These are phyloP conservation scores for Gallirallus australis DNA, from an alignment of 2,797 vertebrate species.

Conservation along the genomic window DNA sequence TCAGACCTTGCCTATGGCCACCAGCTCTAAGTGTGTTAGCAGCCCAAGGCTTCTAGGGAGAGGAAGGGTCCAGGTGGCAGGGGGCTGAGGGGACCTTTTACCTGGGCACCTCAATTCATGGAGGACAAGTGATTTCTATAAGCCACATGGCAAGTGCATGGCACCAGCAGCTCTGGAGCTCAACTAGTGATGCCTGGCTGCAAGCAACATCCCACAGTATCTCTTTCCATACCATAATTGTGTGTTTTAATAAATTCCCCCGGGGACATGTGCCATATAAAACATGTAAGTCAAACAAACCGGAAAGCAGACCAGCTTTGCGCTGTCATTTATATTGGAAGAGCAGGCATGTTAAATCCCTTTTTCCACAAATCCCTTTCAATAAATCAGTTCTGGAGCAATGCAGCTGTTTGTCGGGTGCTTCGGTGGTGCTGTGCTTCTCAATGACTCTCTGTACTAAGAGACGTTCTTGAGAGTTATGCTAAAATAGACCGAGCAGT, in stretches of 20 bases:
- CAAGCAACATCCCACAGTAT: background rate
- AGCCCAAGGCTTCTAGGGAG: background rate
- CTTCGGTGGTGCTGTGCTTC: background rate
- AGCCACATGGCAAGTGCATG: background rate
- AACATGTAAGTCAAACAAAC: background rate
- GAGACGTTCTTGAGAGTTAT: background rate
- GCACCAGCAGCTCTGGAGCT: background rate
- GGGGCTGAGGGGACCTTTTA: background rate
- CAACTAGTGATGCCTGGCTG: background rate
- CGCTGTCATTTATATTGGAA: slow-evolving; percentile 1
- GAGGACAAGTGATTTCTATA: background rate
- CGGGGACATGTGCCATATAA: background rate
- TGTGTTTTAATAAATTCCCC: background rate
- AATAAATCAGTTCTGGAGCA: slow-evolving; percentile 25
- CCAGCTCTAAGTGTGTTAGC: too few species aligned
- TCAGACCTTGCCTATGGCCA: too few species aligned
- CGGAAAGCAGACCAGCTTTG: slow-evolving; percentile 13
- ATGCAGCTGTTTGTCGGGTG: background rate
- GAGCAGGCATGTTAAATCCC: background rate
- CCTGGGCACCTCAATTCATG: background rate
- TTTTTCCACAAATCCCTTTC: slow-evolving; percentile 29
- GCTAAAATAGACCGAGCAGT: background rate
- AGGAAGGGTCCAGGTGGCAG: too few species aligned
- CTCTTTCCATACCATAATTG: background rate
- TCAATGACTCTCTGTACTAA: slow-evolving; percentile 45